Conservation (phyloP, 1,140 invertebrate species). For the Reticulitermes speratus region DNA sequence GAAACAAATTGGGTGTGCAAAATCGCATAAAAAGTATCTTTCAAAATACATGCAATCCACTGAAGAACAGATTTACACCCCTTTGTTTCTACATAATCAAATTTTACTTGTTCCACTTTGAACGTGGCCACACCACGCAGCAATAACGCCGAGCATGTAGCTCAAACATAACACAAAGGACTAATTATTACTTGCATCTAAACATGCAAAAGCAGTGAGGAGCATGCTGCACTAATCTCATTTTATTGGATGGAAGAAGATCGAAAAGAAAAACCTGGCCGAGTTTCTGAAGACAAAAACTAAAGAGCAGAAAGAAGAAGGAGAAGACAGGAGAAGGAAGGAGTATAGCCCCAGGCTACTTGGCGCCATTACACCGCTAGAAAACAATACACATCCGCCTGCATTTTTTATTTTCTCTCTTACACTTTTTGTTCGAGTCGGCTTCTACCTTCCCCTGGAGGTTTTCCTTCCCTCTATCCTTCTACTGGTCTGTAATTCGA, state of each 20-base stretch:
- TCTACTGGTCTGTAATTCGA: background rate
- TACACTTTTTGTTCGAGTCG: background rate
- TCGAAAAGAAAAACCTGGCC: background rate
- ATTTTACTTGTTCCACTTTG: no score
- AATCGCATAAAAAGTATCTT: no score
- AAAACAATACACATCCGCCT: slow-evolving; percentile 9
- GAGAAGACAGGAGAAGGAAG: background rate
- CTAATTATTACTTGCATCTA: background rate
- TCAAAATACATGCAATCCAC: no score
- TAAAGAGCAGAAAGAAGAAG: background rate
- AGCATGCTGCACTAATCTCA: background rate
- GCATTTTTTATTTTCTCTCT: slow-evolving; percentile 17
- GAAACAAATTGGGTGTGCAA: no score
- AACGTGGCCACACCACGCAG: no score
- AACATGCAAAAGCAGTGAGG: background rate
- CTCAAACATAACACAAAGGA: background rate
- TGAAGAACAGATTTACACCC: no score
- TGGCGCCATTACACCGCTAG: slow-evolving; percentile 4
- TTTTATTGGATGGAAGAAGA: background rate
- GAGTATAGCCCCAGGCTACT: background rate
- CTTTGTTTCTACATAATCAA: no score
- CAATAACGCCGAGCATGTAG: background rate
- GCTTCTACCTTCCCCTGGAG: slow-evolving; percentile 2
- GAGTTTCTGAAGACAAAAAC: background rate
- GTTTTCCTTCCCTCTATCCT: background rate